phyloP scores from a whole-genome alignment of 2,888 invertebrate species.

The Phrixothrix hirtus region DNA sequence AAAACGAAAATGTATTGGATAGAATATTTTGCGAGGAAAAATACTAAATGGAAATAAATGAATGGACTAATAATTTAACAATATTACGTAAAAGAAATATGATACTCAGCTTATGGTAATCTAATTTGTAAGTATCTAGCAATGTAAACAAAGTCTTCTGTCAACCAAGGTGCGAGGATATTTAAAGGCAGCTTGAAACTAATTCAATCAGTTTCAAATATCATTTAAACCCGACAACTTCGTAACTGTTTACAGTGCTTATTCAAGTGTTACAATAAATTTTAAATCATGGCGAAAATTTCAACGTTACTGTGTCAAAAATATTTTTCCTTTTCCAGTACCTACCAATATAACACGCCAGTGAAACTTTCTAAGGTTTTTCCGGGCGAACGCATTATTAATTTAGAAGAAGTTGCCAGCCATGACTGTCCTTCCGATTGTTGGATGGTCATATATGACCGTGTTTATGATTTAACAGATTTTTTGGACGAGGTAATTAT shows the following conservation, averaged over 20 bases:
- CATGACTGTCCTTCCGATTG: slow-evolving; percentile 76
- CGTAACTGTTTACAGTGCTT: too few species aligned
- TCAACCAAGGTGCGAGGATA: slow-evolving; percentile 19
- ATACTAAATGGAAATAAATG: too few species aligned
- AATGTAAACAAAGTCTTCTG: slow-evolving; percentile 11
- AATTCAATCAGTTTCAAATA: too few species aligned
- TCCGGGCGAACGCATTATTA: slow-evolving; percentile 59
- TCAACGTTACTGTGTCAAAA: neutral
- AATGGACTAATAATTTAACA: too few species aligned
- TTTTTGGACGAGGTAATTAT: slow-evolving; percentile 69
- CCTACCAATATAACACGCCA: neutral
- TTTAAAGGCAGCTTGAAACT: too few species aligned
- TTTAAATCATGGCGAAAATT: neutral
- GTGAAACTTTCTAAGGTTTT: slow-evolving; percentile 6
- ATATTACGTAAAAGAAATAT: too few species aligned
- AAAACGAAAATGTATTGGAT: neutral
- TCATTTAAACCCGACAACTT: too few species aligned
- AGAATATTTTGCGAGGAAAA: too few species aligned
- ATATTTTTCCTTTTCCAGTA: too few species aligned
- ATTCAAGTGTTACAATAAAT: neutral
- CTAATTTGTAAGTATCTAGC: slow-evolving; percentile 9
- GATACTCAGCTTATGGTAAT: slow-evolving; percentile 8
- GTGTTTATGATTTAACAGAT: slow-evolving; percentile 79
- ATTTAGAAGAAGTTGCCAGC: slow-evolving; percentile 74
- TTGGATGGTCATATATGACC: slow-evolving; percentile 87